phyloP scores from a whole-genome alignment of 2,797 vertebrate genomes.

The Chloroceryle inda region DNA sequence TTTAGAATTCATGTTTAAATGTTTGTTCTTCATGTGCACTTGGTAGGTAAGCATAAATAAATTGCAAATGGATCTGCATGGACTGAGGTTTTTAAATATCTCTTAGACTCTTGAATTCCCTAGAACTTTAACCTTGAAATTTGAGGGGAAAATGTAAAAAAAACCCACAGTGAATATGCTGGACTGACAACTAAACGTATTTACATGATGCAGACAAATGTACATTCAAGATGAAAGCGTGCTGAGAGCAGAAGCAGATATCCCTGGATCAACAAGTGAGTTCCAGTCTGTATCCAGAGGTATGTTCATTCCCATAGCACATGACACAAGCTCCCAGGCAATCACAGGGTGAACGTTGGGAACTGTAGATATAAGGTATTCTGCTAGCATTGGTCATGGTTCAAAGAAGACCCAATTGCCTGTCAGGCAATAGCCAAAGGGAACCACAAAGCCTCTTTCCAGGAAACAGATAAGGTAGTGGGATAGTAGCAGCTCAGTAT shows the following conservation, averaged over 20 bases:
- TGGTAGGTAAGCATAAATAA: background rate
- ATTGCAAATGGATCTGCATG: background rate
- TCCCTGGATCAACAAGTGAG: background rate
- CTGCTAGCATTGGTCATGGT: background rate
- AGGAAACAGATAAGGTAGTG: slow-evolving; percentile 50
- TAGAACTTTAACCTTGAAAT: background rate
- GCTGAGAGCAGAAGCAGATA: background rate
- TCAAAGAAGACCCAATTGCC: slow-evolving; percentile 21
- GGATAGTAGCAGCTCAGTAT: background rate
- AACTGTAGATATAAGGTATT: background rate
- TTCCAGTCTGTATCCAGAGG: background rate
- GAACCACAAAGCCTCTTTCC: slow-evolving; percentile 26
- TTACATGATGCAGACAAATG: background rate
- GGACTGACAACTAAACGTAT: background rate
- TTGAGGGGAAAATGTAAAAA: background rate
- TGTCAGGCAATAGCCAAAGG: slow-evolving; percentile 33
- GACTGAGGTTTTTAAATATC: background rate
- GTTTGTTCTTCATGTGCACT: background rate
- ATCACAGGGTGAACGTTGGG: background rate
- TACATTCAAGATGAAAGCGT: background rate
- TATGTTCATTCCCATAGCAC: background rate
- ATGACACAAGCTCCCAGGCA: background rate
- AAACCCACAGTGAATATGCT: background rate
- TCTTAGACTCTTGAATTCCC: background rate
- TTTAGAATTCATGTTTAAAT: background rate